Evolutionary conservation across 1,140 invertebrate genomes (phyloP).

Genomic region (Anoplolepis gracilipes): DNA sequence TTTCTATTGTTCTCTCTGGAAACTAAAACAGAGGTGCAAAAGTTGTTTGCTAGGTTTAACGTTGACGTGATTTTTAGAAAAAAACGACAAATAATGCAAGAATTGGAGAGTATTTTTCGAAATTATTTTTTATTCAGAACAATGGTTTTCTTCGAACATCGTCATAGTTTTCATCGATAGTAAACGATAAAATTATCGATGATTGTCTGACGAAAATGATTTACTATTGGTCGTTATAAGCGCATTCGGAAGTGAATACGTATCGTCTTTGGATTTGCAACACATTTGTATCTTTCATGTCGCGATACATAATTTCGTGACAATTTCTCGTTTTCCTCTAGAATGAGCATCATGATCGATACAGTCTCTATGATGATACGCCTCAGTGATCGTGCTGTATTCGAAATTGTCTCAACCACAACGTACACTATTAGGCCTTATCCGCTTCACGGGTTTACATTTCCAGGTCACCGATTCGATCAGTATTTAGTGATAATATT

Average conservation of each 20-base stretch:
- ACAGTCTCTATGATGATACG: neutral
- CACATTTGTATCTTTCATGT: neutral
- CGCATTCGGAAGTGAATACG: conserved; percentile 14
- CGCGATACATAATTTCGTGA: conserved; percentile 34
- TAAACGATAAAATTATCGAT: neutral
- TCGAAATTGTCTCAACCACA: conserved; percentile 42
- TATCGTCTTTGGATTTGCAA: neutral
- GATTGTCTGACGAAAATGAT: neutral
- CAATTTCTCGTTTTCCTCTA: conserved; percentile 58
- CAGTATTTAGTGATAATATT: conserved; percentile 1
- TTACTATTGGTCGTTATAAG: no score
- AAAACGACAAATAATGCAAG: neutral
- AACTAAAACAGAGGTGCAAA: neutral
- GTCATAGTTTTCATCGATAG: neutral
- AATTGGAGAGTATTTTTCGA: neutral
- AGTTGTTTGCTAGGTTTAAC: neutral
- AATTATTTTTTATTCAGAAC: neutral
- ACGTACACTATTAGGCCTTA: conserved; percentile 35
- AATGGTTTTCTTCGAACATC: neutral
- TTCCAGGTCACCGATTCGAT: neutral
- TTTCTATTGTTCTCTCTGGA: neutral
- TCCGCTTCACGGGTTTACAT: neutral
- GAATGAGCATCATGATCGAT: conserved; percentile 38
- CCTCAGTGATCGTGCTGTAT: neutral
- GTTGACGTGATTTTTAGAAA: conserved; percentile 11